Base-by-base conservation (phyloP, 2,113 vertebrate species). In the Vanacampus margaritifer region DNA sequence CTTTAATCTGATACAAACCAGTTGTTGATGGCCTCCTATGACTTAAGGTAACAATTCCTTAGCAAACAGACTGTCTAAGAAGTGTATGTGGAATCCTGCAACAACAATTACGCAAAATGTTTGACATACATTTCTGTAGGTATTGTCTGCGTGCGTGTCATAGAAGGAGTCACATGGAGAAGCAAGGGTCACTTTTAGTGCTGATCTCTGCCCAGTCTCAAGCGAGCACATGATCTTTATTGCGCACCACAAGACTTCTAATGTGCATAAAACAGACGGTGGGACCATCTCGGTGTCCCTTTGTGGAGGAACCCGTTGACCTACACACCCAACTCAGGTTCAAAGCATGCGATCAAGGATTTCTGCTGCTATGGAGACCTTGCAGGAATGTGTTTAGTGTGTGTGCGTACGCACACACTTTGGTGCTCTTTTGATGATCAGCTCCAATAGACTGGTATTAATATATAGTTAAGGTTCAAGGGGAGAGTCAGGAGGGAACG, bases 401-500 rank as follows among this genome's bases (percentile, higher is more conserved):
- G 28, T 28, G 53, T 57, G 46, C 63, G 68, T 36, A 32, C 66
- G 63, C 61, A 23, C 58, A 37, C 56, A 45, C 67, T 60, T 61
- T 60, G 69, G 58, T 61, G 59, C 56, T 67, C 64, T 75, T 76
- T 85, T 88, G 84, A 87, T 88, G 78, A 87, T 80, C 61, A 72
- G 68, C 78, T 82, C 80, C 80, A 83, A 89, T 80, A 84, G 74
- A 79, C 60, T 68, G 74, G 84, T 81, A 79, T 84, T 79, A 72
- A 76, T 74, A 51, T 78, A 79, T 60, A 69, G 80, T 81, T 84
- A 73, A 85, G 84, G 87, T 88, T 90, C 88, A 86, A 87, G 86
- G 81, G 80, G 86, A 74, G 69, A 50, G 36, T 57, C 60, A 61
- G 19, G 57, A 64, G 67, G 60, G 70, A 72, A 71, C 19, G 9